Conservation (phyloP, 2,113 vertebrate species). For the Prunella fulvescens region DNA sequence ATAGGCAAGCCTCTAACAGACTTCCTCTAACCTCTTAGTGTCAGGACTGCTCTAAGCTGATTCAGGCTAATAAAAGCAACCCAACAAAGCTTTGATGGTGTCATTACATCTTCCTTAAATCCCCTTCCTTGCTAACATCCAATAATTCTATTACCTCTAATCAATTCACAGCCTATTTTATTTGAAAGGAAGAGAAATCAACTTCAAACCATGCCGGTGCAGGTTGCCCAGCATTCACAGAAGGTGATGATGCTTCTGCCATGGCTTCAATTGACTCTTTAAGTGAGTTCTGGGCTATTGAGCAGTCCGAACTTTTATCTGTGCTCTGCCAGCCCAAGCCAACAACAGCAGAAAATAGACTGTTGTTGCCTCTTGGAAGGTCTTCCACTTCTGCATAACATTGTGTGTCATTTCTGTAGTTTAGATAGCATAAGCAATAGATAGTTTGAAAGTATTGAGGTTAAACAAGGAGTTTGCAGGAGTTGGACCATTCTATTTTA, state of each 20-base stretch:
- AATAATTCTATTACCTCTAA: slow-evolving; percentile 49
- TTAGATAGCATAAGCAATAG: neutral
- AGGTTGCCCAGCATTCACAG: neutral
- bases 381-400: neutral
- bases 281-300: neutral
- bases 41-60: slow-evolving; percentile 57
- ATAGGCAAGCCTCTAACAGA: slow-evolving; percentile 64
- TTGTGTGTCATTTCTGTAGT: neutral
- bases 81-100: slow-evolving; percentile 71
- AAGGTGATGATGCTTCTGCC: neutral
- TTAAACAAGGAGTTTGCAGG: neutral
- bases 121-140: slow-evolving; percentile 58
- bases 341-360: neutral
- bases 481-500: neutral
- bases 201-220: neutral
- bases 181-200: slow-evolving; percentile 37
- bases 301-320: neutral
- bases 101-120: slow-evolving; percentile 62
- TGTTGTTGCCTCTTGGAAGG: neutral
- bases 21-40: slow-evolving; percentile 66
- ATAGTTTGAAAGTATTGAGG: neutral
- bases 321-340: neutral
- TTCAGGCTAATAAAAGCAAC: slow-evolving; percentile 70
- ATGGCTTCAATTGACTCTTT: slow-evolving; percentile 21
- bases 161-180: slow-evolving; percentile 59